These are phyloP conservation scores for Laspeyria flexula DNA, from an alignment of 2,888 invertebrate genomes.

Conservation along the genomic window DNA sequence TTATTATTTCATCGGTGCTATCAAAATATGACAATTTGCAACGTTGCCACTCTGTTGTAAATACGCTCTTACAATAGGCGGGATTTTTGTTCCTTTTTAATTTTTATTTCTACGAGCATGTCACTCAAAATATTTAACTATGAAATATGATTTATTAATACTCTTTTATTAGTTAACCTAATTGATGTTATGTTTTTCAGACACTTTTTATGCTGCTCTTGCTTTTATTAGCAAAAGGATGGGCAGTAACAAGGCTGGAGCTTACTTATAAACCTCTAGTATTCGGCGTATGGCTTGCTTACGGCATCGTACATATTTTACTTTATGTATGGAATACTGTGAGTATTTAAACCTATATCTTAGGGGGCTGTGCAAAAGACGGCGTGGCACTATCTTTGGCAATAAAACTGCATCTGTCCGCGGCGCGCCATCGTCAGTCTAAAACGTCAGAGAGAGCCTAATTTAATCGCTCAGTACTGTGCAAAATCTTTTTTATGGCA, in stretches of 20 bases:
- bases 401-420: too few relatives aligned
- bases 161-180: background rate
- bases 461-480: background rate
- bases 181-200: constrained; percentile 75
- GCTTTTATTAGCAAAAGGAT: constrained; percentile 97
- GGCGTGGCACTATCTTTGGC: too few relatives aligned
- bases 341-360: constrained; percentile 64
- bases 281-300: constrained; percentile 95
- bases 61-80: too few relatives aligned
- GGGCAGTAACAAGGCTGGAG: constrained; percentile 97
- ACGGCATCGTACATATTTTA: constrained; percentile 95
- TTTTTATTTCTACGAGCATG: too few relatives aligned
- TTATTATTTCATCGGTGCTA: too few relatives aligned
- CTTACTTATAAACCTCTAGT: constrained; percentile 94
- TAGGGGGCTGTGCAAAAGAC: background rate
- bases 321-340: constrained; percentile 99
- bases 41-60: too few relatives aligned
- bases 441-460: too few relatives aligned
- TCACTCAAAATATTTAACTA: too few relatives aligned
- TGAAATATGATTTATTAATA: too few relatives aligned
- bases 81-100: too few relatives aligned
- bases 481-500: background rate
- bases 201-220: constrained; percentile 97
- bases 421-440: too few relatives aligned
- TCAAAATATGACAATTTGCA: too few relatives aligned